A percentile compares a stretch with the other conserved stretches of the same genome.
phyloP scores from a whole-genome alignment of 53 echinoderm and acorn worm species.

The Actinopyga echinites region DNA sequence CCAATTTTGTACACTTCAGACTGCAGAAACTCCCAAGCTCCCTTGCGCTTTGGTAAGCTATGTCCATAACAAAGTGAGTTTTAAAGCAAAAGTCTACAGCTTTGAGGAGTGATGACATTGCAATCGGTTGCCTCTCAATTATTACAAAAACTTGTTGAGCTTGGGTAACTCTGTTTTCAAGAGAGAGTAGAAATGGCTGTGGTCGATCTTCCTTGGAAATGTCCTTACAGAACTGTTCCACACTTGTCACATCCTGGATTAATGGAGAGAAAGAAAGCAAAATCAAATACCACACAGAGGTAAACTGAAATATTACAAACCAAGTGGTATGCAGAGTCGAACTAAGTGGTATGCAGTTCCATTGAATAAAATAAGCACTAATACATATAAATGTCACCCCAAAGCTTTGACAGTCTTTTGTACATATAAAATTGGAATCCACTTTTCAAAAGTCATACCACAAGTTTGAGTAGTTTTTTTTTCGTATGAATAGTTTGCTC shows the following conservation, averaged over 20 bases:
- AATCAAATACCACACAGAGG: no score
- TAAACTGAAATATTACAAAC: no score
- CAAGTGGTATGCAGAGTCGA: no score
- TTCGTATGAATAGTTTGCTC: no score
- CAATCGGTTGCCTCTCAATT: background rate
- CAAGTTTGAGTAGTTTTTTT: no score
- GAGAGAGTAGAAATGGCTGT: background rate
- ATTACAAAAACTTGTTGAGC: slow-evolving; percentile 16
- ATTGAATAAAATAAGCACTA: no score
- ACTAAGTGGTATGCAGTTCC: no score
- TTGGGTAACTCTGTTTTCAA: background rate
- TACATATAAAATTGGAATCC: no score
- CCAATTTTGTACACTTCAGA: slow-evolving; percentile 14
- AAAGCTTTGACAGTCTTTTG: no score
- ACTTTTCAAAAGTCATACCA: no score
- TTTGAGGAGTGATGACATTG: background rate
- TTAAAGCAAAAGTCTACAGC: slow-evolving; percentile 19
- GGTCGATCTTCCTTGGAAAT: slow-evolving; percentile 10
- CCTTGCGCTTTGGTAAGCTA: slow-evolving; percentile 13
- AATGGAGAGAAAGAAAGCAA: no score
- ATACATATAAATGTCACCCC: no score
- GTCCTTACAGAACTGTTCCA: background rate
- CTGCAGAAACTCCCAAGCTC: slow-evolving; percentile 26
- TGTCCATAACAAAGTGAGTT: background rate
- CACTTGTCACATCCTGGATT: slow-evolving; percentile 22